A percentile compares a stretch with the other conserved stretches of the same genome.
These are phyloP conservation scores for Melieria crassipennis DNA, from an alignment of 2,888 invertebrate genomes.

Conservation along the genomic window DNA sequence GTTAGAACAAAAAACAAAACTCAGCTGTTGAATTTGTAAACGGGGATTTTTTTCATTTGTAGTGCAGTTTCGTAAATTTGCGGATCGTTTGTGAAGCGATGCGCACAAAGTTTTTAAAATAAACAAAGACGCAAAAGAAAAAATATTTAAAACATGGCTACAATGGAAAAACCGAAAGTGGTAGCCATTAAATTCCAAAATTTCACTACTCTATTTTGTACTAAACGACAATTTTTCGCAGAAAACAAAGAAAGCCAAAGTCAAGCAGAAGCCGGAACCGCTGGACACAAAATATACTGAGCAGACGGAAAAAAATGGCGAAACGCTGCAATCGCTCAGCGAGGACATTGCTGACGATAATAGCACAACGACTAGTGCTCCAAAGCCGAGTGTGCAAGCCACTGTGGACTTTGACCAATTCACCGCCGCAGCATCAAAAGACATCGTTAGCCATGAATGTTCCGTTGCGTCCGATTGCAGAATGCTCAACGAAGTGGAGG, in stretches of 20 bases:
- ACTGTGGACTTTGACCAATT: conserved; percentile 23
- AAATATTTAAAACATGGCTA: conserved; percentile 56
- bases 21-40: conserved; percentile 27
- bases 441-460: conserved; percentile 55
- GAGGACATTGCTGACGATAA: conserved; percentile 42
- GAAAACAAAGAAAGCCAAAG: conserved; percentile 52
- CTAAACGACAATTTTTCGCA: conserved; percentile 35
- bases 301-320: conserved; percentile 40
- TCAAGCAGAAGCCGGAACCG: conserved; percentile 25
- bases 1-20: neutral
- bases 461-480: conserved; percentile 48
- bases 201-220: conserved; percentile 29
- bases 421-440: conserved; percentile 33
- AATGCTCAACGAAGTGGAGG: neutral
- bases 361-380: neutral
- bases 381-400: conserved; percentile 15
- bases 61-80: neutral
- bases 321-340: conserved; percentile 26
- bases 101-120: conserved; percentile 12
- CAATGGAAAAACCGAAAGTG: conserved; percentile 61
- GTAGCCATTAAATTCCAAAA: conserved; percentile 42
- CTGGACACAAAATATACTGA: neutral
- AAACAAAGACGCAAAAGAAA: neutral
- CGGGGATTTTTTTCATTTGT: conserved; percentile 22
- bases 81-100: neutral